phyloP scores from a whole-genome alignment of 1,140 invertebrate species.

The Eupristina koningsbergeri region DNA sequence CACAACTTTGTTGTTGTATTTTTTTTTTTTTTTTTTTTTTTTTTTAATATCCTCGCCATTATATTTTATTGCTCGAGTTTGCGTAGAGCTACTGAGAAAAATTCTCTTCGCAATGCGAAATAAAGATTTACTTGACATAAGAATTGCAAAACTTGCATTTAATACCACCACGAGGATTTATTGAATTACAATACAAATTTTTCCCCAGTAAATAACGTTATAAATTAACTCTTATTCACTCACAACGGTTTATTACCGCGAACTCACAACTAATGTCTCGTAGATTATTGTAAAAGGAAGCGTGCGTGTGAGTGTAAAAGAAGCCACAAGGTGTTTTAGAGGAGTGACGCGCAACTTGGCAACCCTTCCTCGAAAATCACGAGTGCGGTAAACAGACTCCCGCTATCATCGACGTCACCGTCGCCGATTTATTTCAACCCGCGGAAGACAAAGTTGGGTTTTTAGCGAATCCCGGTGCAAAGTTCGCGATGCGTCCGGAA shows the following conservation, averaged over 20 bases:
- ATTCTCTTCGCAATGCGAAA: background rate
- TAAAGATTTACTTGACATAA: background rate
- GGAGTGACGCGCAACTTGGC: background rate
- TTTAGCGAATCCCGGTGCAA: background rate
- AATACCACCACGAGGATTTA: background rate
- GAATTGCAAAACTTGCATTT: background rate
- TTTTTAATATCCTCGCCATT: no score
- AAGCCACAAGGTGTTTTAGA: background rate
- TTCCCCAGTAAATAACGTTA: background rate
- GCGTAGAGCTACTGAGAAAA: background rate
- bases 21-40: no score
- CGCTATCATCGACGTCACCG: background rate
- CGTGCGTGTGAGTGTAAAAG: no score
- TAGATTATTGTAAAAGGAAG: background rate
- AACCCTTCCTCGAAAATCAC: no score
- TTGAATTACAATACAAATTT: background rate
- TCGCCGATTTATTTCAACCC: background rate
- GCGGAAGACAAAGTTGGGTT: background rate
- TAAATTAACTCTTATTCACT: background rate
- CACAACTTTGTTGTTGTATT: no score
- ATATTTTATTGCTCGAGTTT: no score
- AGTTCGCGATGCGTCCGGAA: background rate
- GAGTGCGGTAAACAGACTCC: no score
- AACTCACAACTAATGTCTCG: background rate
- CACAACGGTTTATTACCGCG: background rate